Evolutionary conservation across 2,888 invertebrate genomes (phyloP).

Genomic region (Aleiodes leptofemur): DNA sequence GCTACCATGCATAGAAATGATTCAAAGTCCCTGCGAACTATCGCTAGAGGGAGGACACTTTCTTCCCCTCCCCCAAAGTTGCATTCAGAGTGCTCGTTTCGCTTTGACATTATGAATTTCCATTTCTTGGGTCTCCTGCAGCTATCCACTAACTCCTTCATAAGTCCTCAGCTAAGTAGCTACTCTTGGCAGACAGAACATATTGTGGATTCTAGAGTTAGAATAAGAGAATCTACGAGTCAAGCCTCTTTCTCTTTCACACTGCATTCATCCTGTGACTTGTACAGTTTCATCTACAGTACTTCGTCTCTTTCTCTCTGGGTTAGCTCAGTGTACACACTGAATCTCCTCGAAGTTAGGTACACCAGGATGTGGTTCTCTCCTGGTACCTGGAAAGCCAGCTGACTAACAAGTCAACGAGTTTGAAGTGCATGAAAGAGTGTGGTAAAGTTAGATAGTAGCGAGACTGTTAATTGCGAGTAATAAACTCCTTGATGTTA

Average conservation of each 20-base stretch:
- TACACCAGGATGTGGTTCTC: conserved; percentile 62
- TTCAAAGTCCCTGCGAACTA: conserved; percentile 34
- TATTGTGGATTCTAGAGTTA: conserved; percentile 56
- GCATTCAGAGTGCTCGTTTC: conserved; percentile 42
- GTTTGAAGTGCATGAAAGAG: conserved; percentile 19
- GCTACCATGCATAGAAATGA: conserved; percentile 32
- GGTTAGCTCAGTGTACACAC: conserved; percentile 42
- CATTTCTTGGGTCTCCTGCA: conserved; percentile 56
- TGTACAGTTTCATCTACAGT: not conserved
- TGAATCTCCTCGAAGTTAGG: conserved; percentile 59
- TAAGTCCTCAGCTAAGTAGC: conserved; percentile 56
- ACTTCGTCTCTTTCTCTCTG: conserved; percentile 23
- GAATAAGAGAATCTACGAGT: conserved; percentile 60
- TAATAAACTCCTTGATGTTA: conserved; percentile 56
- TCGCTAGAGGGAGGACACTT: conserved; percentile 1
- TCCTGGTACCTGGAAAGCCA: conserved; percentile 53
- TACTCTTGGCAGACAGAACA: conserved; percentile 56
- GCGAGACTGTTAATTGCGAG: conserved; percentile 57
- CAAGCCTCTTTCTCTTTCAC: conserved; percentile 42
- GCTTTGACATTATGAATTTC: conserved; percentile 61
- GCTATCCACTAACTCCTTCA: conserved; percentile 54
- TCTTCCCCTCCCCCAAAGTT: conserved; percentile 21
- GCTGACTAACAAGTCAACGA: conserved; percentile 38
- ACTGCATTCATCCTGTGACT: not conserved
- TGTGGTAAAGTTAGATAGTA: conserved; percentile 35